These are phyloP conservation scores for Apoderus coryli DNA, from an alignment of 2,888 invertebrate genomes.

Conservation along the genomic window DNA sequence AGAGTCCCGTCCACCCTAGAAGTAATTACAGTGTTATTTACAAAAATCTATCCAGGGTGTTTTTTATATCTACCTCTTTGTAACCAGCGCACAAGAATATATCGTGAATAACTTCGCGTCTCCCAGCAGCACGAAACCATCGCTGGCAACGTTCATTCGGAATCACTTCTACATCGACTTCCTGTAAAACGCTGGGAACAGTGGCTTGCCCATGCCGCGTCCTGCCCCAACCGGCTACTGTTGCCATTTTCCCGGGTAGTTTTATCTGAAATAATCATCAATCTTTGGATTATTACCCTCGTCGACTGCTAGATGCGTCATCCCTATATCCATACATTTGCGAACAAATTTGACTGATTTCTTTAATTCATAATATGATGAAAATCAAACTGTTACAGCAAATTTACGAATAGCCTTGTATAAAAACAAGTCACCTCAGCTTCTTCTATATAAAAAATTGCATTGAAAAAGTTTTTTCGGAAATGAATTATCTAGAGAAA, in stretches of 20 bases:
- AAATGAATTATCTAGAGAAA: too few relatives aligned
- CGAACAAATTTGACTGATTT: too few relatives aligned
- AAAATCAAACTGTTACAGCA: too few relatives aligned
- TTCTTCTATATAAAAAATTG: too few relatives aligned
- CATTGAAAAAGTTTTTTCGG: too few relatives aligned
- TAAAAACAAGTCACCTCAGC: too few relatives aligned
- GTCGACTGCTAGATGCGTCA: too few relatives aligned
- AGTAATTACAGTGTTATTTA: conserved; percentile 8
- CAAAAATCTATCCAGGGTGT: neutral
- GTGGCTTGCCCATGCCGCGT: conserved; percentile 79
- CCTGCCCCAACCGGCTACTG: conserved; percentile 86
- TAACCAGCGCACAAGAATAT: conserved; percentile 89
- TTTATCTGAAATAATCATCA: conserved; percentile 39
- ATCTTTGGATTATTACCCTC: too few relatives aligned
- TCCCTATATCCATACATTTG: too few relatives aligned
- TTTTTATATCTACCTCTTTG: conserved; percentile 53
- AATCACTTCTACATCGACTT: conserved; percentile 75
- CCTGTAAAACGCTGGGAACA: conserved; percentile 73
- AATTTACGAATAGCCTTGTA: too few relatives aligned
- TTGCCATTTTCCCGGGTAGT: conserved; percentile 74
- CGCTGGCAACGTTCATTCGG: conserved; percentile 83
- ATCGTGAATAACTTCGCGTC: conserved; percentile 84
- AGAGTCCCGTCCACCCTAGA: conserved; percentile 54
- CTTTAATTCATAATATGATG: too few relatives aligned
- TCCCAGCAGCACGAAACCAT: conserved; percentile 83